Evolutionary conservation across 2,113 vertebrate genomes (phyloP), one percentile per base, ranked within the genome.

Genomic region (Zingel zingel): DNA sequence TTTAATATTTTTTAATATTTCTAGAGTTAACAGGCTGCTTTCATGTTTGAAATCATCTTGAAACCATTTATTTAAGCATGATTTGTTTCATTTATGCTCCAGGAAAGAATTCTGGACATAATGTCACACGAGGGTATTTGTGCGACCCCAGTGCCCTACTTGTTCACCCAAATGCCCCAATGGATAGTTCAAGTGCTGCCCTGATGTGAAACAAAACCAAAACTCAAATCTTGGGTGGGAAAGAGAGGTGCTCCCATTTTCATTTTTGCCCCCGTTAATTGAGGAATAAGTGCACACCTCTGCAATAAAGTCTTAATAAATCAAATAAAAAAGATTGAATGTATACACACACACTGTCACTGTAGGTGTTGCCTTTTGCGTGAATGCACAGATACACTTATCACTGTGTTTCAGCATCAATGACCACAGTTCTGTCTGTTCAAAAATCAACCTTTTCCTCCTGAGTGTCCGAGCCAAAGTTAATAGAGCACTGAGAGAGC

Each of bases 401-500:
- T 33, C 27, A 5, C 39, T 43, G 43, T 50, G 50, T 36, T 50
- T 13, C 4, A 77, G 11, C 7, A 58, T 36, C 76, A 81, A 18
- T 64, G 45, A 65, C 45, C 53, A 73, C 61, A 27, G 5, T 15
- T 79, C 43, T 39, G 14, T 1, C 33, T 48, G 54, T 57, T 84
- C 6, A 58, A 81, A 59, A 73, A 53, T 62, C 39, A 77, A 74
- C 73, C 64, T 65, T 86, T 87, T 74, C 68, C 69, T 68, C 45
- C 33, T 0, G 54, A 57, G 45, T 11, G 61, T 79, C 70, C 3
- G 45, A 86, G 80, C 74, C 47, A 64, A 61, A 74, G 79, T 82
- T 89, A 88, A 86, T 56, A 69, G 86, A 88, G 88, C 74, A 14
- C 47, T 73, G 66, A 89, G 85, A 77, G 36, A 56, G 61, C 62